Conservation (phyloP, 1,140 invertebrate species). For the Piezodorus guildinii region DNA sequence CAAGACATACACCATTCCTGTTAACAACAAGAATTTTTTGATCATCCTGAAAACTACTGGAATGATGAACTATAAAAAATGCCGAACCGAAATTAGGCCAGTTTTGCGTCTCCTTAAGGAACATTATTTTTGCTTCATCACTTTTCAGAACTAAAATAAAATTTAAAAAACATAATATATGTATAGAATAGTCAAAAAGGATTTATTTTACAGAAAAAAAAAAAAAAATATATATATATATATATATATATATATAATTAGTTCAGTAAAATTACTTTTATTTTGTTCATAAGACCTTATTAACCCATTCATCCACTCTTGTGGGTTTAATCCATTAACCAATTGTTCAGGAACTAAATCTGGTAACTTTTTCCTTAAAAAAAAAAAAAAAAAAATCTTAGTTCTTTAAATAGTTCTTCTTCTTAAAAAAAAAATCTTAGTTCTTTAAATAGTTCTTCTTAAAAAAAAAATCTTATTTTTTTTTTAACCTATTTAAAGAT, state of each 20-base stretch:
- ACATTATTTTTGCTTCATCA: constrained; percentile 17
- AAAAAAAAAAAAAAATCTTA: neutral
- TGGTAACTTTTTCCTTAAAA: neutral
- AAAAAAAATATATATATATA: too few species aligned
- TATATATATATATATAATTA: too few species aligned
- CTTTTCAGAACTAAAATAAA: neutral
- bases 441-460: too few species aligned
- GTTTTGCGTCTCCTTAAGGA: constrained; percentile 11
- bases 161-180: too few species aligned
- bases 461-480: too few species aligned
- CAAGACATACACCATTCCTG: constrained; percentile 76
- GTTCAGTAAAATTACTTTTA: constrained; percentile 30
- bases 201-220: neutral
- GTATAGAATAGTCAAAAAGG: too few species aligned
- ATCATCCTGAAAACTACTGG: constrained; percentile 7
- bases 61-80: constrained; percentile 9
- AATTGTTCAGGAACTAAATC: neutral
- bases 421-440: too few species aligned
- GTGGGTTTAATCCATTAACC: neutral
- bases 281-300: constrained; percentile 37
- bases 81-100: constrained; percentile 17
- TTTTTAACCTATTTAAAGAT: too few species aligned
- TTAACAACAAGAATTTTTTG: constrained; percentile 83
- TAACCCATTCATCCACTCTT: constrained; percentile 3
- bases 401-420: too few species aligned